phyloP scores from a whole-genome alignment of 2,797 vertebrate species.

The Muscicapa striata region DNA sequence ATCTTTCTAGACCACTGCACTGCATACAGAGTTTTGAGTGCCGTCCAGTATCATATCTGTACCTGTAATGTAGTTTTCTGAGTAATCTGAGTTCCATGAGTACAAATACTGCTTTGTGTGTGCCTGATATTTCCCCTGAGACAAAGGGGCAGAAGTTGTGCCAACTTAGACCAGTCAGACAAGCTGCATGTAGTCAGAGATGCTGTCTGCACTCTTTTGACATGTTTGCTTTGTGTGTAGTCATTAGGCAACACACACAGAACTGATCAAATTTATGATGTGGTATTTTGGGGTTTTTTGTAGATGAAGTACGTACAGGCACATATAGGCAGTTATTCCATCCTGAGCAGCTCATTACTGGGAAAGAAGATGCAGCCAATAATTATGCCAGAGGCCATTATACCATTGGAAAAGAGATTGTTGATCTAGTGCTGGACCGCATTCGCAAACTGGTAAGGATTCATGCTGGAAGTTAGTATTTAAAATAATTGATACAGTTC shows the following conservation, averaged over 20 bases:
- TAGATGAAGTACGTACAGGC: slow-evolving; percentile 67
- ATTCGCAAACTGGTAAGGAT: slow-evolving; percentile 77
- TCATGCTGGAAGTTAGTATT: not conserved
- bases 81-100: not conserved
- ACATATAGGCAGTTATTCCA: slow-evolving; percentile 59
- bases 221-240: fast-evolving
- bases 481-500: not conserved
- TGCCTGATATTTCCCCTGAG: not conserved
- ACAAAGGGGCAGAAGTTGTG: not conserved
- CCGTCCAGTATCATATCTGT: not conserved
- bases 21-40: not conserved
- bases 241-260: not conserved
- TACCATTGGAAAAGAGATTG: slow-evolving; percentile 82
- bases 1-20: not conserved
- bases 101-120: not conserved
- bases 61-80: not conserved
- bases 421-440: slow-evolving; percentile 79
- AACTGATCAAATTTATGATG: not conserved
- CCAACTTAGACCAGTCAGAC: not conserved
- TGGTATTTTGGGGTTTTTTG: not conserved
- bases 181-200: not conserved
- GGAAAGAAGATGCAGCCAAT: slow-evolving; percentile 81
- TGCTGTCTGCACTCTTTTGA: not conserved
- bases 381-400: slow-evolving; percentile 85
- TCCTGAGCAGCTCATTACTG: slow-evolving; percentile 68